Percentiles rank a stretch among this genome's conserved stretches.
These are phyloP conservation scores for Oreohelix idahoensis DNA, from an alignment of 1,140 invertebrate species.

Conservation along the genomic window DNA sequence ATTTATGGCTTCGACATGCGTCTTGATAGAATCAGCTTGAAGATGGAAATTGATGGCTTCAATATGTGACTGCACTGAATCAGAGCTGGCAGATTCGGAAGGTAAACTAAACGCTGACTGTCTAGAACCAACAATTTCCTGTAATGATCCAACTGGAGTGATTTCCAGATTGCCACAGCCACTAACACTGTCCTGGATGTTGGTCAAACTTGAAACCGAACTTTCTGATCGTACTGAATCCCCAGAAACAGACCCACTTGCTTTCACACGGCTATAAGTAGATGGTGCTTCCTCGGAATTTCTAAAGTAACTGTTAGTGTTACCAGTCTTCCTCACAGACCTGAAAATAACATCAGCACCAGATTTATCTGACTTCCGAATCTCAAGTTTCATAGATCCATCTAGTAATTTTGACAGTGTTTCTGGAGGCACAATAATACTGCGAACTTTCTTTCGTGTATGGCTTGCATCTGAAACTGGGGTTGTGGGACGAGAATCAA, in stretches of 20 bases:
- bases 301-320: neutral
- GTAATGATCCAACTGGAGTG: neutral
- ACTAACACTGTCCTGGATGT: neutral
- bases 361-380: neutral
- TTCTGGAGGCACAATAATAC: neutral
- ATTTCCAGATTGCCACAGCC: neutral
- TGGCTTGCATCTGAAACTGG: neutral
- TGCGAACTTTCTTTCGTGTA: neutral
- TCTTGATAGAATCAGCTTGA: neutral
- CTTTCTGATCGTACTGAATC: neutral
- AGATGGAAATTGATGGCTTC: neutral
- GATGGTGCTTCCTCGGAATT: neutral
- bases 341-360: neutral
- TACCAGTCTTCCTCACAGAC: neutral
- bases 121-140: neutral
- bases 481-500: neutral
- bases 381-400: constrained; percentile 3
- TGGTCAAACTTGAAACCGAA: neutral
- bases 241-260: neutral
- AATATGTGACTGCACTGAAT: neutral
- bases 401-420: neutral
- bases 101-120: neutral
- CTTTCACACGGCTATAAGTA: neutral
- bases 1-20: neutral
- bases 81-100: neutral